phyloP scores from a whole-genome alignment of 37 sponge, comb jelly and placozoan species.

The Agelas oroides region DNA sequence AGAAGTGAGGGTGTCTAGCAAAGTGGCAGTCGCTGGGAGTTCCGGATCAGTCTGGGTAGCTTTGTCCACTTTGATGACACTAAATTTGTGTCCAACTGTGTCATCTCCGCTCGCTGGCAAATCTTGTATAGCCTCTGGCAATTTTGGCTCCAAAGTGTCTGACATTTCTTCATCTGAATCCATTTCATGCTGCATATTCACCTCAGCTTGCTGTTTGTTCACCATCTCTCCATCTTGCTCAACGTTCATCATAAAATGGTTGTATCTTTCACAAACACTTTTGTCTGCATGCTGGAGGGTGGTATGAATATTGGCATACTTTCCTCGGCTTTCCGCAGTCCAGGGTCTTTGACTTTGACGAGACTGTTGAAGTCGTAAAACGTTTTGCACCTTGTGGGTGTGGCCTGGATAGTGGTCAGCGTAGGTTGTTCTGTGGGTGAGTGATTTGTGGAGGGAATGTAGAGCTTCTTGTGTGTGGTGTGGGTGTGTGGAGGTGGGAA shows the following conservation, averaged over 20 bases:
- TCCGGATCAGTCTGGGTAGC: constrained; percentile 41
- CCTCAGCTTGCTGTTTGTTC: too few relatives aligned
- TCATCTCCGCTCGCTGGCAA: too few relatives aligned
- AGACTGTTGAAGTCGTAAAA: not conserved
- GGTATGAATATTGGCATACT: constrained; percentile 19
- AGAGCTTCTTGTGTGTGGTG: constrained; percentile 32
- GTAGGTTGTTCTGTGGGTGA: constrained; percentile 30
- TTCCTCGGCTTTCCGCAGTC: constrained; percentile 30
- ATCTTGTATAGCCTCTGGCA: too few relatives aligned
- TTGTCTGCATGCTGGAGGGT: too few relatives aligned
- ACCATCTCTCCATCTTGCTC: too few relatives aligned
- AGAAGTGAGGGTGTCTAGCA: not conserved
- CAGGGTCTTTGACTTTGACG: not conserved
- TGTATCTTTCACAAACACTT: too few relatives aligned
- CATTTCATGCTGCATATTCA: too few relatives aligned
- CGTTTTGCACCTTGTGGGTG: not conserved
- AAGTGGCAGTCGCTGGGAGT: too few relatives aligned
- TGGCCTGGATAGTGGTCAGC: constrained; percentile 13
- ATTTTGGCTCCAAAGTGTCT: too few relatives aligned
- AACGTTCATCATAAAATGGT: too few relatives aligned
- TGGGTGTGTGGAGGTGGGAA: not conserved
- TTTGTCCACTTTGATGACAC: not conserved
- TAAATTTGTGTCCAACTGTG: not conserved
- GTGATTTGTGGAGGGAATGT: constrained; percentile 3
- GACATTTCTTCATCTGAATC: too few relatives aligned